These are phyloP conservation scores for Hypsibius dujardini DNA, from an alignment of 1,140 invertebrate genomes.

Conservation along the genomic window DNA sequence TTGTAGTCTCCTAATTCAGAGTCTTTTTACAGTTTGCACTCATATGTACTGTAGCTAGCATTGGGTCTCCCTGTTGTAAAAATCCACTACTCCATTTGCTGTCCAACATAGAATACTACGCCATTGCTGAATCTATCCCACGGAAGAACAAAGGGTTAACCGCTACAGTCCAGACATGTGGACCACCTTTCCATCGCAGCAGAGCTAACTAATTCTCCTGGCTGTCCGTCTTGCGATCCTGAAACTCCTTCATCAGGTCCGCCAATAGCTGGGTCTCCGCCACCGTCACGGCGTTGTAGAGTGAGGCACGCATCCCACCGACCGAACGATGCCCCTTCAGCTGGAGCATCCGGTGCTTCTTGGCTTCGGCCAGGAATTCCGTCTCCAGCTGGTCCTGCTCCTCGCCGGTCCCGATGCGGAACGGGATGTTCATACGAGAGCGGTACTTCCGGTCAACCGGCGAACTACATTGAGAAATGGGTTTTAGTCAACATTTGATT, in stretches of 20 bases:
- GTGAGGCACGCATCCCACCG: conserved; percentile 77
- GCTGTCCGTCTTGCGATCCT: conserved; percentile 21
- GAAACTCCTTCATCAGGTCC: conserved; percentile 66
- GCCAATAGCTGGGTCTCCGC: conserved; percentile 55
- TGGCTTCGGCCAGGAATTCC: conserved; percentile 62
- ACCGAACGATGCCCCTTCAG: conserved; percentile 89
- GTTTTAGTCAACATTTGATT: too few relatives aligned
- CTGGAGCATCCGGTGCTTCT: conserved; percentile 56
- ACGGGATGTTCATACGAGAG: conserved; percentile 77
- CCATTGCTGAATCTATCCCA: too few relatives aligned
- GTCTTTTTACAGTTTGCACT: too few relatives aligned
- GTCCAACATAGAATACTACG: too few relatives aligned
- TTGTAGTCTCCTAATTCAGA: too few relatives aligned
- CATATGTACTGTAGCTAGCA: too few relatives aligned
- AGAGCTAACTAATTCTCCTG: not conserved
- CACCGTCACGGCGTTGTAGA: conserved; percentile 77
- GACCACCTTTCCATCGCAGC: too few relatives aligned
- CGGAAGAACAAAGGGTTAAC: too few relatives aligned
- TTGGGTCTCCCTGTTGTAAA: too few relatives aligned
- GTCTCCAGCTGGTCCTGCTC: conserved; percentile 57
- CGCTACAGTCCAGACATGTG: too few relatives aligned
- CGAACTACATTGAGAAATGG: conserved; percentile 24
- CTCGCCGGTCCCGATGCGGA: conserved; percentile 49
- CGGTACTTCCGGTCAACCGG: conserved; percentile 33
- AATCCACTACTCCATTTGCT: too few relatives aligned